These are phyloP conservation scores for Anoplolepis gracilipes DNA, from an alignment of 1,140 invertebrate genomes.

Conservation along the genomic window DNA sequence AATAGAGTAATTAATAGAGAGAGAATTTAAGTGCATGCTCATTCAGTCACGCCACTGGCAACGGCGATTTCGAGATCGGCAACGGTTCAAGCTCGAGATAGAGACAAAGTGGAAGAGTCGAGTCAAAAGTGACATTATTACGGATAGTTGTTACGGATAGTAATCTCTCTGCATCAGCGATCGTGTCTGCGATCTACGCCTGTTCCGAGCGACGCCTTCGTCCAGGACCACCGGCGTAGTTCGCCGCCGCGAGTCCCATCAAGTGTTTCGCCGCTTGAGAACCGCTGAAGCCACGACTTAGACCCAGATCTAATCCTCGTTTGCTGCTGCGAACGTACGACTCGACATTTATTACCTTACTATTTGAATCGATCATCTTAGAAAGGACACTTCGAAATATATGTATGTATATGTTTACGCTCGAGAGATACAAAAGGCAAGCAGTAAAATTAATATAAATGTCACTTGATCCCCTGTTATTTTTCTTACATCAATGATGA, in stretches of 20 bases:
- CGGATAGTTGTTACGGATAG: slow-evolving; percentile 29
- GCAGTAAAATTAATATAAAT: not conserved
- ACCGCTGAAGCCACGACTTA: slow-evolving; percentile 94
- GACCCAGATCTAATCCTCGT: slow-evolving; percentile 92
- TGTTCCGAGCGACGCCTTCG: slow-evolving; percentile 91
- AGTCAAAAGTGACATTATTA: slow-evolving; percentile 45
- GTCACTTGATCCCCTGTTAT: not conserved
- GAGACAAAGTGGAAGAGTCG: slow-evolving; percentile 38
- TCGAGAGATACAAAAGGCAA: not conserved
- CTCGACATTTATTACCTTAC: not conserved
- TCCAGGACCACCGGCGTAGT: slow-evolving; percentile 94
- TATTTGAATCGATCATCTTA: not conserved
- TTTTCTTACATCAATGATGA: slow-evolving; percentile 6
- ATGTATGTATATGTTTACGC: not conserved
- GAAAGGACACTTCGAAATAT: not conserved
- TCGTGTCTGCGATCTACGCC: slow-evolving; percentile 68
- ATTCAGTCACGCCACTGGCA: slow-evolving; percentile 41
- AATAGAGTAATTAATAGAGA: not conserved
- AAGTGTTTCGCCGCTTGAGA: slow-evolving; percentile 95
- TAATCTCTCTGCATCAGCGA: slow-evolving; percentile 38
- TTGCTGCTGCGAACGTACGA: slow-evolving; percentile 88
- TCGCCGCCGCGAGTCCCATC: slow-evolving; percentile 94
- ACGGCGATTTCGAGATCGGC: slow-evolving; percentile 31
- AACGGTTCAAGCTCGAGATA: slow-evolving; percentile 41
- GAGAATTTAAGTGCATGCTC: not conserved